Evolutionary conservation across 1,140 invertebrate genomes (phyloP), one percentile per base, ranked within the genome.

Genomic region (Drosophila subpulchrella): DNA sequence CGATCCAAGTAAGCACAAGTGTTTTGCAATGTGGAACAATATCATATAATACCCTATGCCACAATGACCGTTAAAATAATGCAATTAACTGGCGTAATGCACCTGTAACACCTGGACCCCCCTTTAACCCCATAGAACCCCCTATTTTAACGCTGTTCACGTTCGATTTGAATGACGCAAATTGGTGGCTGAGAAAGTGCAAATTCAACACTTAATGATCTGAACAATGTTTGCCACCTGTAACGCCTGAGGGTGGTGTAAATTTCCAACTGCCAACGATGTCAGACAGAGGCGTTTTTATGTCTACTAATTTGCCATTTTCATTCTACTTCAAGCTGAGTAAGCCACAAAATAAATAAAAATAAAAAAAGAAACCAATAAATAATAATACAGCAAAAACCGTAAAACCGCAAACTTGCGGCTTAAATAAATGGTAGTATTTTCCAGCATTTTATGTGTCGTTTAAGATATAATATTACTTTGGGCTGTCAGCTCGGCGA

Each of bases 161-260:
- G 77, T 73, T 85, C 81, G 82, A 85, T 67, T 81, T 67, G 82
- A 85, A 85, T 85, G 82, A 85, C 82, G 82, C 75, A 85, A 60
- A 81, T 72, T 67, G 61, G 44, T 24, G 50, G 39, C 55, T 68
- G 56, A n/a, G 74, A 73, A 85, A 71, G 74, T 85, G 81, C 67
- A 80, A 80, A 80, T 55, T 54, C 62, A 84, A 81, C 62, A 66
- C 59, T 62, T 78, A 78, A 81, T 81, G 81, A 85, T 78, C 68
- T 55, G 57, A 72, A 81, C 68, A 70, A 48, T 81, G 58, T 85
- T 75, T 75, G 70, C 56, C 73, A 85, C 72, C 56, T 84, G 81
- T 46, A 46, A 27, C 38, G 32, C 7, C 60, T 30, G 48, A 24
- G 66, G 39, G 24, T 58, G 65, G 75, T 77, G 74, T 77, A 57